These are phyloP conservation scores for Nipponacmea schrenckii DNA, from an alignment of 2,888 invertebrate species.

Conservation along the genomic window DNA sequence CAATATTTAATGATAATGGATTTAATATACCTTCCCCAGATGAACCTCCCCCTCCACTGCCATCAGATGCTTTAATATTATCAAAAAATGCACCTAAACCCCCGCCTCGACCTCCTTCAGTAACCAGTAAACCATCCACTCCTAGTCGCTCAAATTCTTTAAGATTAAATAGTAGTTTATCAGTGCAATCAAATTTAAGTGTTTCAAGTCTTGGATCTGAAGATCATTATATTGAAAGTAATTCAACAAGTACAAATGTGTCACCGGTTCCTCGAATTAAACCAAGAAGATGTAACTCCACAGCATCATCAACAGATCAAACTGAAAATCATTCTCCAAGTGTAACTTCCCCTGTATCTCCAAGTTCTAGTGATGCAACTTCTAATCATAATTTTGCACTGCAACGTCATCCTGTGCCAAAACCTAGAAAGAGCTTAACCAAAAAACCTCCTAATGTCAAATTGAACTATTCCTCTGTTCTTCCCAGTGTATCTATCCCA, in stretches of 20 bases:
- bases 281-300: not conserved
- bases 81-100: conserved; percentile 21
- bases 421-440: conserved; percentile 13
- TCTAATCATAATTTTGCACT: not conserved
- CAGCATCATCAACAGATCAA: not conserved
- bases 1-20: conserved; percentile 26
- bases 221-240: not conserved
- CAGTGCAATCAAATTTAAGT: not conserved
- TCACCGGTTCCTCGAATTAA: not conserved
- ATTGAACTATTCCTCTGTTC: not conserved
- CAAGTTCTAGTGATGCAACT: conserved; percentile 13
- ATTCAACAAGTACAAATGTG: not conserved
- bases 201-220: not conserved
- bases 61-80: conserved; percentile 28
- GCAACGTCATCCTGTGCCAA: conserved; percentile 18
- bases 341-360: conserved; percentile 10
- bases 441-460: not conserved
- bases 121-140: conserved; percentile 15
- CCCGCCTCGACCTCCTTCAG: conserved; percentile 41
- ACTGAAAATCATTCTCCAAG: too few species aligned
- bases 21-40: conserved; percentile 43
- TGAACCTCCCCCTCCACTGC: conserved; percentile 50
- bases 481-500: not conserved
- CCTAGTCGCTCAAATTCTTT: conserved; percentile 22
- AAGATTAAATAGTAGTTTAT: conserved; percentile 10